Evolutionary conservation across 2,113 vertebrate genomes (phyloP).

Genomic region (Phoxinus phoxinus): DNA sequence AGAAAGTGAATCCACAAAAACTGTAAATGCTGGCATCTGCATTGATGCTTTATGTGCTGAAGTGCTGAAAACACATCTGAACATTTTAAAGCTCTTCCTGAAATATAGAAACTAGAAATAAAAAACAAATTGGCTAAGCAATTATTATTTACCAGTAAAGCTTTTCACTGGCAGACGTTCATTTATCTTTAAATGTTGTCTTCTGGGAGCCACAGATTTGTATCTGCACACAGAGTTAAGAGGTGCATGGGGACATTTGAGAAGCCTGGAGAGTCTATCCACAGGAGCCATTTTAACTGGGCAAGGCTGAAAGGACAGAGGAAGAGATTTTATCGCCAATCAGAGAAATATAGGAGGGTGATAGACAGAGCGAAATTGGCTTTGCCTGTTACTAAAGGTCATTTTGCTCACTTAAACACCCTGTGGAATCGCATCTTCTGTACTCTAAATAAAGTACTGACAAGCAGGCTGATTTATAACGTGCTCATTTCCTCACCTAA

Average conservation of each 20-base stretch:
- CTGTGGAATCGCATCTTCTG: slow-evolving; percentile 7
- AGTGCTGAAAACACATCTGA: not conserved
- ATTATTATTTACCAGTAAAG: not conserved
- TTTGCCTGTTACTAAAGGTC: slow-evolving; percentile 6
- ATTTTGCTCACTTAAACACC: slow-evolving; percentile 33
- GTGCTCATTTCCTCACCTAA: slow-evolving; percentile 39
- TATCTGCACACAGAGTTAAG: slow-evolving; percentile 38
- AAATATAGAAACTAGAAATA: not conserved
- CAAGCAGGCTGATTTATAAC: slow-evolving; percentile 44
- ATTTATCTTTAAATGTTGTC: not conserved
- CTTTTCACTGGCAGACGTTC: not conserved
- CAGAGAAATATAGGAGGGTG: slow-evolving; percentile 11
- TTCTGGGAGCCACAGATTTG: slow-evolving; percentile 27
- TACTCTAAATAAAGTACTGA: slow-evolving; percentile 49
- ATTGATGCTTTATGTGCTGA: not conserved
- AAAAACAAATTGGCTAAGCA: not conserved
- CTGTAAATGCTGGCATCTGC: not conserved
- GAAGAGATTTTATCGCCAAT: slow-evolving; percentile 34
- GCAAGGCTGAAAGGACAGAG: slow-evolving; percentile 21
- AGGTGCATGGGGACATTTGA: slow-evolving; percentile 62
- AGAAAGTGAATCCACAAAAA: not conserved
- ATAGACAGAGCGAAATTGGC: slow-evolving; percentile 29
- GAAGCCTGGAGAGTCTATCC: slow-evolving; percentile 58
- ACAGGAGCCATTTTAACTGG: slow-evolving; percentile 15
- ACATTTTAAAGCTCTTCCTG: slow-evolving; percentile 3